Evolutionary conservation across 2,113 vertebrate genomes (phyloP), one percentile per base, ranked within the genome.

Genomic region (Pelvicachromis taeniatus): DNA sequence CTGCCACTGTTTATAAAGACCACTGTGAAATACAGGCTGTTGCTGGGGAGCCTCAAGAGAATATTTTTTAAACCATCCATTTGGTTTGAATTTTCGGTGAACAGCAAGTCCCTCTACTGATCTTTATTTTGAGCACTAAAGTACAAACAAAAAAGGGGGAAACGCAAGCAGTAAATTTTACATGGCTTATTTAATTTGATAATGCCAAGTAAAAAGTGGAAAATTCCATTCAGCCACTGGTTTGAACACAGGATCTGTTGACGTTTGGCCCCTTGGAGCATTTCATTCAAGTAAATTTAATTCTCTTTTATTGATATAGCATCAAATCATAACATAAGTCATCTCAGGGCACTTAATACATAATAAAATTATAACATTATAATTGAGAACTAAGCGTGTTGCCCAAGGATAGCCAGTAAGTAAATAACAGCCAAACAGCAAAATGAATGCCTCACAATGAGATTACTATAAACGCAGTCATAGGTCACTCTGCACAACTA

Each of bases 61-160:
- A 29, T 55, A 58, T 61, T 53, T 55, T 56, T n/a, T 1, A 40
- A 58, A 75, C 31, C 29, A 16, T 55, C 82, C 87, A 88, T 94
- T 94, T 89, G 81, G 85, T 91, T 92, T 88, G 79, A 91, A 86
- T 88, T 89, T 85, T 87, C 82, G 85, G 82, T 89, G 81, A 93
- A 85, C 86, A 89, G 53, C 80, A 87, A 63, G 55, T 56, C 77
- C 42, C 35, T 86, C 81, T 87, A 85, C 90, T 83, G 75, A 87
- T 86, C 86, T 90, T 89, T 91, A 92, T 92, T 90, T 84, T 45
- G 88, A 82, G 31, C 52, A 82, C 75, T 80, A 26, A 87, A 94
- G 86, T 73, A 82, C 80, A 79, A 89, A 86, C 80, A 78, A 82
- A 77, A 42, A 78, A 31, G 56, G 68, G 33, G 26, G 45, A 85